Evolutionary conservation across 2,888 invertebrate genomes (phyloP), one percentile per base, ranked within the genome.

Genomic region (Tricholauxania praeusta): DNA sequence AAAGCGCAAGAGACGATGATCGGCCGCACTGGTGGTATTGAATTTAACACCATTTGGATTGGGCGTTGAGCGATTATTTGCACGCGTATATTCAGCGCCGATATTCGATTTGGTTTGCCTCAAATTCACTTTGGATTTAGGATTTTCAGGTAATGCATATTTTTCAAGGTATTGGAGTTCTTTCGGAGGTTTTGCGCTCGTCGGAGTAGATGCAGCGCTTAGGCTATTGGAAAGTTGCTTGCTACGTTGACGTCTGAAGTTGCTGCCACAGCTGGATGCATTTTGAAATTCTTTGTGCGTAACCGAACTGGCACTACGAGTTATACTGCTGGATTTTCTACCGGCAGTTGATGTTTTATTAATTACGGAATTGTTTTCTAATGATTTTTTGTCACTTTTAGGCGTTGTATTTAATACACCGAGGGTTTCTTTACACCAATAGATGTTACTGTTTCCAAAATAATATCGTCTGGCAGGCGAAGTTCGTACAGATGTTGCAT

Each of bases 401-500:
- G n/a, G 7, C 2, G 28, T 28, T 2, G 28, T 47, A 71, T 59
- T 59, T n/a, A 32, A 57, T 14, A 64, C n/a, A 51, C 59, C 32
- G 74, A 48, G 53, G 3, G 81, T 82, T 76, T 84, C 82, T 60
- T 84, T 84, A 74, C 84, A 84, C 85, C 85, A 84, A 59, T 84
- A 84, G 39, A 85, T 80, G 71, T 82, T 84, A 75, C 80, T 84
- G 74, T 78, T 83, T 53, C 83, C 84, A 71, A 82, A 85, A 71
- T 83, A 85, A 68, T 85, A 84, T 14, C 84, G 80, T 17, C 69
- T 70, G 22, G 76, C 53, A 15, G 49, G 52, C n/a, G 62, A 48
- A 22, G 39, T 62, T 12, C 65, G 17, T 17, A 59, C 47, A 17
- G 71, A 72, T 15, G 57, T 59, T 22, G 77, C 12, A 10, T 64